A percentile compares a stretch with the other conserved stretches of the same genome.
Conservation (phyloP, 92 coral and sea anemone species). For the Porites rus region DNA sequence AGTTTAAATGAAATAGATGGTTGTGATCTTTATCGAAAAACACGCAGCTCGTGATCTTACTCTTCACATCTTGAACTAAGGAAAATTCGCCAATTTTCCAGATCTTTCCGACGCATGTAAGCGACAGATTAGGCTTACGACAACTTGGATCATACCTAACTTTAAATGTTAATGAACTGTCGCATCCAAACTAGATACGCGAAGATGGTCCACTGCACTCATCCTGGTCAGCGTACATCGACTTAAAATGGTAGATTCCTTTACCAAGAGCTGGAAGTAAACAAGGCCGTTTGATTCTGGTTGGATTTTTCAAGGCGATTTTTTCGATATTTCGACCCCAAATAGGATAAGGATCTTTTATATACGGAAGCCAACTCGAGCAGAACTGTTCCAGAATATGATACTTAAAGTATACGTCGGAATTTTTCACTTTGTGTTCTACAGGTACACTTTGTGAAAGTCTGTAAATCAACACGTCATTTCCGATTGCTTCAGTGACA, state of each 20-base stretch:
- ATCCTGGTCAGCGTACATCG: constrained; percentile 30
- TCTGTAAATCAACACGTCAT: constrained; percentile 65
- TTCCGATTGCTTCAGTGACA: constrained; percentile 61
- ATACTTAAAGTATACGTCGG: constrained; percentile 44
- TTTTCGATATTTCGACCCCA: constrained; percentile 92
- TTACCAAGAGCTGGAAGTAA: constrained; percentile 54
- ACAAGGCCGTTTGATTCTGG: constrained; percentile 43
- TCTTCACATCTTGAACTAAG: constrained; percentile 57
- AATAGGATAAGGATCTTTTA: constrained; percentile 74
- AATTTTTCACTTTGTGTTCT: constrained; percentile 17
- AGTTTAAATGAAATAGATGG: constrained; percentile 61
- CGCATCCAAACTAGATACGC: constrained; percentile 70
- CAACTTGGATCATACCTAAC: constrained; percentile 60
- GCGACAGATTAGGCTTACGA: constrained; percentile 36
- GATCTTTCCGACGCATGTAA: constrained; percentile 70
- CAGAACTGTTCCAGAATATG: constrained; percentile 71
- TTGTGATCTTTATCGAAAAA: constrained; percentile 70
- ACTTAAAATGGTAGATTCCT: constrained; percentile 59
- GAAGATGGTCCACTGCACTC: constrained; percentile 52
- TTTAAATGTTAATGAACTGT: constrained; percentile 21
- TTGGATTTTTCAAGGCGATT: constrained; percentile 38
- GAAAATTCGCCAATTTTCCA: constrained; percentile 72
- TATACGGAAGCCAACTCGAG: constrained; percentile 58
- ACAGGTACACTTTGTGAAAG: constrained; percentile 82
- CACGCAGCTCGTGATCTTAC: constrained; percentile 53